phyloP scores from a whole-genome alignment of 2,888 invertebrate species.

The Ommatoiulus sabulosus region DNA sequence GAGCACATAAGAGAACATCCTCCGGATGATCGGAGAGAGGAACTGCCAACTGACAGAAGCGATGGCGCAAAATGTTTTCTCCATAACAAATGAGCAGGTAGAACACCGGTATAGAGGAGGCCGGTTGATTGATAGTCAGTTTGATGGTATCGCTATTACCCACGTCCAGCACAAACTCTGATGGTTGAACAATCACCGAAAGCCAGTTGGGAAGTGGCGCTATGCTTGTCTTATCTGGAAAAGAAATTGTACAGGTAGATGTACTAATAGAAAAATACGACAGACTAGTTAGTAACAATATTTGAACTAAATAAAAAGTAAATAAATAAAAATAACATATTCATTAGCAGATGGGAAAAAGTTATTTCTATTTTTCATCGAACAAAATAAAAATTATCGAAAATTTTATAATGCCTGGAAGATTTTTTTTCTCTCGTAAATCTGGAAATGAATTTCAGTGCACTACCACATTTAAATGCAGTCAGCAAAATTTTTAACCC shows the following conservation, averaged over 20 bases:
- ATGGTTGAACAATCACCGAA: slow-evolving; percentile 26
- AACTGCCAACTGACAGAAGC: neutral
- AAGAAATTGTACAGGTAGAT: neutral
- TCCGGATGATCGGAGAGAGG: neutral
- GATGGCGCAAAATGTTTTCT: slow-evolving; percentile 26
- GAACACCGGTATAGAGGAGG: neutral
- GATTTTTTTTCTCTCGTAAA: too few species aligned
- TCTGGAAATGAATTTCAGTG: too few species aligned
- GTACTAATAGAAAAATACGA: too few species aligned
- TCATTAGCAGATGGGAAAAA: too few species aligned
- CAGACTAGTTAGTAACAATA: too few species aligned
- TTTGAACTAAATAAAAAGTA: too few species aligned
- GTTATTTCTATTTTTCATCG: too few species aligned
- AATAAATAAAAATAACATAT: too few species aligned
- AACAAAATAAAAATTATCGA: too few species aligned
- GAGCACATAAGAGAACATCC: neutral
- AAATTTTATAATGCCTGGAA: too few species aligned
- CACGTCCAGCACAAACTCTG: neutral
- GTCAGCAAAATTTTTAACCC: too few species aligned
- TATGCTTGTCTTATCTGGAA: slow-evolving; percentile 31
- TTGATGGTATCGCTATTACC: neutral
- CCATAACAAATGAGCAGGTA: neutral
- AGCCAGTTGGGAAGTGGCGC: slow-evolving; percentile 3
- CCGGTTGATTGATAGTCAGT: neutral
- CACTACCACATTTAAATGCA: too few species aligned